Evolutionary conservation across 2,888 invertebrate genomes (phyloP), one percentile per base, ranked within the genome.

Genomic region (Chalcis sispes): DNA sequence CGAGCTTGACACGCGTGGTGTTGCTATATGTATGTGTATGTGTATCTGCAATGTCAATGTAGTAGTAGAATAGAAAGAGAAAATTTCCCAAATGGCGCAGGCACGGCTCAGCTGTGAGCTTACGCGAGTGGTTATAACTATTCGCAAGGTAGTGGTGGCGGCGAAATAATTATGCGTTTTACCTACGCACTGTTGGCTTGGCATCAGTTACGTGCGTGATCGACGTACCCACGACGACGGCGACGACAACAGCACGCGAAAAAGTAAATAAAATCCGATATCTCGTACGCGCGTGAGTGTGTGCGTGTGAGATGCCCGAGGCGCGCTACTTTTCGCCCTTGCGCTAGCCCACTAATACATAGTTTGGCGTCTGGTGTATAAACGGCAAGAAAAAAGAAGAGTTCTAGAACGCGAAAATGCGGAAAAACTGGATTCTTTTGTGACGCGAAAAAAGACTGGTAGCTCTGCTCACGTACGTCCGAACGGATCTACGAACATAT

Each of bases 61-160:
- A 50, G 40, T 10, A 8, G 40, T 27, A 40, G 40, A 25, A 15
- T 29, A 36, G 58, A 65, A 54, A 59, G 71, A 61, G 70, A 70
- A 77, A 79, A 82, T 85, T 84, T 84, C 81, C 82, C 81, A 83
- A 87, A 87, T 88, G 87, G 88, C 87, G 87, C 85, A 85, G 82
- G 83, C 84, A 85, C 86, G 82, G 84, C 86, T 87, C 87, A 87
- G 87, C 86, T 87, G 87, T 86, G 85, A 83, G 81, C 65, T 71
- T 40, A 69, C 75, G 72, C 80, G 75, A 77, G 50, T 18, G 40
- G 50, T 23, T 32, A 27, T 52, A 40, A 13, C n/a, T 54, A 42
- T 3, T 18, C 18, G 56, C 2, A 20, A 25, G 5, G 46, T 42
- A 7, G 29, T 2, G 25, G 20, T 10, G n/a, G 25, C 46, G 15